phyloP scores from a whole-genome alignment of 2,797 vertebrate species.

The Amblyopsis hoosieri region DNA sequence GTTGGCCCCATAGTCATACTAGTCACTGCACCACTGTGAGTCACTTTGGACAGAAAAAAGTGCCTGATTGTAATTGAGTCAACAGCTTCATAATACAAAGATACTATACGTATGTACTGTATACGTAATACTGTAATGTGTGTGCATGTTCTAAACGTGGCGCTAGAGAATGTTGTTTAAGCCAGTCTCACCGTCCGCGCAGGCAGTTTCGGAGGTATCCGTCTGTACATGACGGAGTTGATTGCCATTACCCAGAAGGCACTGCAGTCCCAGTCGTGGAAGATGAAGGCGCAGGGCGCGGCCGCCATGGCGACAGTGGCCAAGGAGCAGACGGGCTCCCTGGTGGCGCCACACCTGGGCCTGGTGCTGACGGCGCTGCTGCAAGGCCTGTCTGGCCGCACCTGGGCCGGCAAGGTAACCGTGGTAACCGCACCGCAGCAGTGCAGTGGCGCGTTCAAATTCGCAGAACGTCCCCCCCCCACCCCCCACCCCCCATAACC shows the following conservation, averaged over 20 bases:
- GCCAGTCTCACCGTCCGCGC: background rate
- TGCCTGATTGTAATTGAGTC: too few species aligned
- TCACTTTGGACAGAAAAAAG: too few species aligned
- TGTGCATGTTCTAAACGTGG: too few species aligned
- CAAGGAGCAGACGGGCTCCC: constrained; percentile 88
- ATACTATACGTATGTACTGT: too few species aligned
- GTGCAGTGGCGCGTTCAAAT: background rate
- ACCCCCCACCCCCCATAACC: too few species aligned
- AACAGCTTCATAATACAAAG: too few species aligned
- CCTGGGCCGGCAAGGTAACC: constrained; percentile 94
- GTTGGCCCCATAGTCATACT: too few species aligned
- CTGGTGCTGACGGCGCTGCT: constrained; percentile 88
- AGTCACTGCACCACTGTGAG: too few species aligned
- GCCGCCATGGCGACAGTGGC: constrained; percentile 95
- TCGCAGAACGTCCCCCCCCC: too few species aligned
- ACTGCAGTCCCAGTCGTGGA: constrained; percentile 97
- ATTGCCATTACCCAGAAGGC: constrained; percentile 93
- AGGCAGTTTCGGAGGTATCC: constrained; percentile 96
- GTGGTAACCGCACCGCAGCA: background rate
- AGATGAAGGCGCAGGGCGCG: constrained; percentile 98
- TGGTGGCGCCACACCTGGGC: constrained; percentile 91
- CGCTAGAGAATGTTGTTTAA: too few species aligned
- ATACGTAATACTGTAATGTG: too few species aligned
- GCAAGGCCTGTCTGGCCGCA: constrained; percentile 91
- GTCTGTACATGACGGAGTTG: constrained; percentile 94